These are phyloP conservation scores for Ibidorhyncha struthersii DNA, from an alignment of 2,113 vertebrate genomes.

Conservation along the genomic window DNA sequence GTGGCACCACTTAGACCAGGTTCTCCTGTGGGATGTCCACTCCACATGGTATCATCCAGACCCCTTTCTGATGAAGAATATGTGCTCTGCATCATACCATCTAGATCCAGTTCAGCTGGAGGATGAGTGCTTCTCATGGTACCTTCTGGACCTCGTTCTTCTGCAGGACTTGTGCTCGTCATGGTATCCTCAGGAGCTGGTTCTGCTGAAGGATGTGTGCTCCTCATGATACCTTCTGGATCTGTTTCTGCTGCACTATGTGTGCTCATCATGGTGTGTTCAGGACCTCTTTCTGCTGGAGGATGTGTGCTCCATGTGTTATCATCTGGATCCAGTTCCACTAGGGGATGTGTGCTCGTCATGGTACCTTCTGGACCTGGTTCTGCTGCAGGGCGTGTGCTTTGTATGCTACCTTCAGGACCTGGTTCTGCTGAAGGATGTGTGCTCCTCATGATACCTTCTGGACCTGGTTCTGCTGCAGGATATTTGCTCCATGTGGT, in stretches of 20 bases:
- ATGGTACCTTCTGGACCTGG: fast-evolving
- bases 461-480: fast-evolving
- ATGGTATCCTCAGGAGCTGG: fast-evolving
- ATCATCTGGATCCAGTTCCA: fast-evolving
- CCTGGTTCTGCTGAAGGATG: not conserved
- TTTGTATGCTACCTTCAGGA: not conserved
- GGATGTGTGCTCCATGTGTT: not conserved
- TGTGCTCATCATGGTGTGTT: not conserved
- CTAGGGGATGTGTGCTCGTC: fast-evolving
- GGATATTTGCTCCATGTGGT: not conserved
- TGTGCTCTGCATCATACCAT: fast-evolving
- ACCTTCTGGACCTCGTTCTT: not conserved
- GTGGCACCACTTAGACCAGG: not conserved
- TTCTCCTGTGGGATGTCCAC: not conserved
- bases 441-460: fast-evolving
- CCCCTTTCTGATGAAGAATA: not conserved
- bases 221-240: not conserved
- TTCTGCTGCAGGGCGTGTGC: not conserved
- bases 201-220: not conserved
- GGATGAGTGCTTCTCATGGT: not conserved
- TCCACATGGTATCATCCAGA: not conserved
- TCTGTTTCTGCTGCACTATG: not conserved
- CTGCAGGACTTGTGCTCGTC: not conserved
- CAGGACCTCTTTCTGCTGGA: not conserved
- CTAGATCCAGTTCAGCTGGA: not conserved